Evolutionary conservation across 2,113 vertebrate genomes (phyloP).

Genomic region (Rostratula benghalensis): DNA sequence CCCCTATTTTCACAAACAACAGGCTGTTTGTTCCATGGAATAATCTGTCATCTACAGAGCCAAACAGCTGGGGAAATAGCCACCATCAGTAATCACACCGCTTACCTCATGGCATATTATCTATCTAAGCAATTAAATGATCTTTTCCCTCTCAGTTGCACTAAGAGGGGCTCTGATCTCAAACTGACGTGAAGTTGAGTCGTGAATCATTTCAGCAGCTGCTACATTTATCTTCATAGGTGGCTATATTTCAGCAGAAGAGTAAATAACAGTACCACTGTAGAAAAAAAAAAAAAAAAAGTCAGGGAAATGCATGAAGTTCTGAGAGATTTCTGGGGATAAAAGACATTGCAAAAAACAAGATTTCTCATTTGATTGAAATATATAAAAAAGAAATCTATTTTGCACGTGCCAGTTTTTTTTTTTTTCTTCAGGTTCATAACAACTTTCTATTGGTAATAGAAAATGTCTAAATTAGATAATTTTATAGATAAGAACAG

Average conservation of each 20-base stretch:
- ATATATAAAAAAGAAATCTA: background rate
- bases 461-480: slow-evolving; percentile 19
- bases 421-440: background rate
- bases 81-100: background rate
- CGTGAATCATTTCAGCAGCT: background rate
- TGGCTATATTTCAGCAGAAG: slow-evolving; percentile 6
- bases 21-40: background rate
- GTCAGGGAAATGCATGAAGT: background rate
- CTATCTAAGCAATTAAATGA: background rate
- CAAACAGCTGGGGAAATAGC: background rate
- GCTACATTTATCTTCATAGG: slow-evolving; percentile 40
- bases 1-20: background rate
- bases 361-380: background rate
- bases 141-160: background rate
- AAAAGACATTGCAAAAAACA: background rate
- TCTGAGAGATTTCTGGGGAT: background rate
- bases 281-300: background rate
- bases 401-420: background rate
- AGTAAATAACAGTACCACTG: slow-evolving; percentile 17
- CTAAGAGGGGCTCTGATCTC: slow-evolving; percentile 8
- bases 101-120: background rate
- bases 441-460: background rate
- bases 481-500: slow-evolving; percentile 20
- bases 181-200: background rate
- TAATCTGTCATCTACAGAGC: background rate